These are phyloP conservation scores for Phthorimaea operculella DNA, from an alignment of 1,140 invertebrate species.

Conservation along the genomic window DNA sequence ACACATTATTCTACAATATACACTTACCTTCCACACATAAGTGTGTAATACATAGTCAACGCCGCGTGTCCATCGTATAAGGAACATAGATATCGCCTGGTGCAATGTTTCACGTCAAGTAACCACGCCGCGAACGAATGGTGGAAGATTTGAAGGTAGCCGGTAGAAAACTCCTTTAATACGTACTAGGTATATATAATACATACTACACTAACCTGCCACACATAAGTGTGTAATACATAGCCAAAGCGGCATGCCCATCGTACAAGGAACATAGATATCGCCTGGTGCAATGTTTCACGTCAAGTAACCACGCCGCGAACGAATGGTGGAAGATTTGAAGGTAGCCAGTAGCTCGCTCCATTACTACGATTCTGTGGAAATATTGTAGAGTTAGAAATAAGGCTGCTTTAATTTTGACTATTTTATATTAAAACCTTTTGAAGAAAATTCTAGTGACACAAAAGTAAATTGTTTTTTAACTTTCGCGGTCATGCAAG, in stretches of 20 bases:
- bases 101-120: constrained; percentile 95
- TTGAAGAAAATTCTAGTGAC: too few relatives aligned
- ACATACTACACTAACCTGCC: constrained; percentile 35
- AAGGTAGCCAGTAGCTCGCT: constrained; percentile 71
- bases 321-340: constrained; percentile 92
- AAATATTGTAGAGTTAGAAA: too few relatives aligned
- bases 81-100: constrained; percentile 91
- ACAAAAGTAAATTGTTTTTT: too few relatives aligned
- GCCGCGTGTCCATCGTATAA: constrained; percentile 89
- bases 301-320: constrained; percentile 93
- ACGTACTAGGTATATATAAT: constrained; percentile 70
- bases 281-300: constrained; percentile 96
- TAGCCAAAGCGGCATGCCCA: constrained; percentile 90
- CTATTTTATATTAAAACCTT: too few relatives aligned
- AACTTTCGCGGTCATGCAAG: too few relatives aligned
- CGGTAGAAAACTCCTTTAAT: constrained; percentile 65
- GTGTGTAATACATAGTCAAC: constrained; percentile 85
- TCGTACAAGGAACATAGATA: constrained; percentile 89
- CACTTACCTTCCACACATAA: constrained; percentile 56
- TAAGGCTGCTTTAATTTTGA: too few relatives aligned
- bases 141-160: constrained; percentile 83
- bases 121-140: constrained; percentile 95
- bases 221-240: constrained; percentile 78
- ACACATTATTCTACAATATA: too few relatives aligned
- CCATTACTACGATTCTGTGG: constrained; percentile 67